phyloP scores from a whole-genome alignment of 2,888 invertebrate species.

The Drosophila robusta region DNA sequence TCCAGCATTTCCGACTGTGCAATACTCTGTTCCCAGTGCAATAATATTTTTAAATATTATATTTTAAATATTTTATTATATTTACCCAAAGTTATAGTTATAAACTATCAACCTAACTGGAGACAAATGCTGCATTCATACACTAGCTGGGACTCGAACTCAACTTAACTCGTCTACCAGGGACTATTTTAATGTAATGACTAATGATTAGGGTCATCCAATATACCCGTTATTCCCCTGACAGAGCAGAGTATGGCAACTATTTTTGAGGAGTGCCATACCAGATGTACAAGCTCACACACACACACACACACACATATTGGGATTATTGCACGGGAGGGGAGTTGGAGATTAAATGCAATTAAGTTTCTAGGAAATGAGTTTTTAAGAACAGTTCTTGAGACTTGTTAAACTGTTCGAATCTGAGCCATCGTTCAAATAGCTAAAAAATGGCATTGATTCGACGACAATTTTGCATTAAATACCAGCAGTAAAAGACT shows the following conservation, averaged over 20 bases:
- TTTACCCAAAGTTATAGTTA: too few species aligned
- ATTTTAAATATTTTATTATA: too few species aligned
- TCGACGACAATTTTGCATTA: constrained; percentile 6
- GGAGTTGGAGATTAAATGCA: neutral
- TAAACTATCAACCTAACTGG: too few species aligned
- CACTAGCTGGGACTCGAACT: too few species aligned
- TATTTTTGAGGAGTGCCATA: constrained; percentile 17
- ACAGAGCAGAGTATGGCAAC: neutral
- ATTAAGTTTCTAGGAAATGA: constrained; percentile 13
- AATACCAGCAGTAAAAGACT: constrained; percentile 1
- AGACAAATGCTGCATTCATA: too few species aligned
- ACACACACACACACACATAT: too few species aligned
- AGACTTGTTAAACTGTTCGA: neutral
- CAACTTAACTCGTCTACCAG: too few species aligned
- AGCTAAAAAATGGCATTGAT: constrained; percentile 9
- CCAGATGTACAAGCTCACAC: neutral
- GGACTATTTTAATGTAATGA: too few species aligned
- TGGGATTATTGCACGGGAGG: neutral
- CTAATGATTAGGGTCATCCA: too few species aligned
- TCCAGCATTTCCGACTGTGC: neutral
- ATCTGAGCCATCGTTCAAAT: neutral
- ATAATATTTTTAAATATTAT: too few species aligned
- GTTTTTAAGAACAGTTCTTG: neutral
- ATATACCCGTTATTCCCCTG: too few species aligned
- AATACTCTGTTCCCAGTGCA: neutral